Conservation (phyloP, 2,113 vertebrate genomes). For the Glareola pratincola region DNA sequence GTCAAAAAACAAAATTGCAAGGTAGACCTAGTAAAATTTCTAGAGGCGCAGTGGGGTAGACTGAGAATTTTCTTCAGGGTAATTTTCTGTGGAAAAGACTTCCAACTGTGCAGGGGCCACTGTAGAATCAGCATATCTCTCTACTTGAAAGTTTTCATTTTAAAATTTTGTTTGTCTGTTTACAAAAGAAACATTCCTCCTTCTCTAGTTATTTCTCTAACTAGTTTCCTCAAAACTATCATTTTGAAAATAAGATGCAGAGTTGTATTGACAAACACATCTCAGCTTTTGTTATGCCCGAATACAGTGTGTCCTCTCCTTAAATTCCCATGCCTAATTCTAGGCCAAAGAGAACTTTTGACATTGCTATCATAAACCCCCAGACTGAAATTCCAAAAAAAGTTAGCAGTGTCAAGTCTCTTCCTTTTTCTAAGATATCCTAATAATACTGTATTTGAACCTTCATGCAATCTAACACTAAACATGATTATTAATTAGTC, state of each 20-base stretch:
- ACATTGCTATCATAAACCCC: background rate
- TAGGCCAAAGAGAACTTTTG: background rate
- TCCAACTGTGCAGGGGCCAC: background rate
- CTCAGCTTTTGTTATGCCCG: background rate
- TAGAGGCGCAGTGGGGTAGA: background rate
- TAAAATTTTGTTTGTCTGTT: background rate
- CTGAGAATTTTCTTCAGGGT: background rate
- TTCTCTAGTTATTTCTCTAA: background rate
- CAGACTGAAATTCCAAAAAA: background rate
- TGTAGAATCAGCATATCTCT: background rate
- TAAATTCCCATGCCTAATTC: background rate
- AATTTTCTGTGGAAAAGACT: constrained; percentile 38
- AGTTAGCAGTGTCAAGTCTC: background rate
- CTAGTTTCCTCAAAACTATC: background rate
- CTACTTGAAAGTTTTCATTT: background rate
- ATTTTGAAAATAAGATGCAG: background rate
- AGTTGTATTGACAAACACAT: background rate
- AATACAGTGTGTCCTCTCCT: background rate
- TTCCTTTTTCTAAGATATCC: background rate
- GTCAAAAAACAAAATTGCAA: background rate
- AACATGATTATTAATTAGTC: background rate
- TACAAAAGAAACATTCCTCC: background rate
- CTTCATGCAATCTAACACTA: background rate
- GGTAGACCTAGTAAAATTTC: constrained; percentile 24
- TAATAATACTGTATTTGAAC: background rate